A percentile compares a stretch with the other conserved stretches of the same genome.
phyloP scores from a whole-genome alignment of 2,888 invertebrate species.

The Hypomecis punctinalis region DNA sequence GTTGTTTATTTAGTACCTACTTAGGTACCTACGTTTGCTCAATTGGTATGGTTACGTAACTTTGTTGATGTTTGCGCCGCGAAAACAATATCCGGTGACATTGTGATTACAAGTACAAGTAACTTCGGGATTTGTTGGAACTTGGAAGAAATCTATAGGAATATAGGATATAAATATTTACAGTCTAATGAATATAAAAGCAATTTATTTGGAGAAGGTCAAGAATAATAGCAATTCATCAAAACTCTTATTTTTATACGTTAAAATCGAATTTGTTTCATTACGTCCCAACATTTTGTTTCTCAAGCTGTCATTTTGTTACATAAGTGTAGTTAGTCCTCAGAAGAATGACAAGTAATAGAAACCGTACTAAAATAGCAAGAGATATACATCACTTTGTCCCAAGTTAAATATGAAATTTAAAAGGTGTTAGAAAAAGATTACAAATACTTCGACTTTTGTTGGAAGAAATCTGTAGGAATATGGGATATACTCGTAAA shows the following conservation, averaged over 20 bases:
- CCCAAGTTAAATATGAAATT: too few species aligned
- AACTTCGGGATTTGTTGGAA: neutral
- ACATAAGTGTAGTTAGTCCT: too few species aligned
- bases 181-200: neutral
- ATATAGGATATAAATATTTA: slow-evolving; percentile 2
- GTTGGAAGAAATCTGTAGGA: neutral
- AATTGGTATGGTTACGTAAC: neutral
- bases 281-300: too few species aligned
- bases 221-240: neutral
- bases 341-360: too few species aligned
- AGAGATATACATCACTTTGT: too few species aligned
- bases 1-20: too few species aligned
- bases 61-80: slow-evolving; percentile 1
- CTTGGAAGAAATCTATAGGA: neutral
- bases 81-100: slow-evolving; percentile 12
- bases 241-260: too few species aligned
- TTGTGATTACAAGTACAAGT: slow-evolving; percentile 1
- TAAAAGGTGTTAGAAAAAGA: too few species aligned
- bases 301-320: too few species aligned
- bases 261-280: too few species aligned
- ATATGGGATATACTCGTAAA: slow-evolving; percentile 3
- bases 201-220: slow-evolving; percentile 4
- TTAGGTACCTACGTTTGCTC: neutral
- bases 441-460: neutral
- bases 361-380: too few species aligned